These are phyloP conservation scores for Theristicus caerulescens DNA, from an alignment of 2,113 vertebrate species.

Conservation along the genomic window DNA sequence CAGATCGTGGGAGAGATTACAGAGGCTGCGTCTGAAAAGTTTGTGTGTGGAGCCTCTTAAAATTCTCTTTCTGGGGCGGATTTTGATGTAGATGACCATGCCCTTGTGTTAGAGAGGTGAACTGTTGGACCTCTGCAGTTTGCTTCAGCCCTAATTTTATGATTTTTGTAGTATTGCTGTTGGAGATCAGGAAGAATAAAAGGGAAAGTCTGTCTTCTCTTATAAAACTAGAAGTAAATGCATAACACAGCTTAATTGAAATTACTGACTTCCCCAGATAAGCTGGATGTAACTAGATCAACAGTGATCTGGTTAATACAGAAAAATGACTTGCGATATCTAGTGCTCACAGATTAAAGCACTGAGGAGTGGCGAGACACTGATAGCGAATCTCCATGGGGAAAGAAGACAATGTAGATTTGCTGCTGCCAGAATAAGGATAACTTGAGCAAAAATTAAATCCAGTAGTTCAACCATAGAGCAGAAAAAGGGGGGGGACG, in stretches of 20 bases:
- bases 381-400: rapidly evolving
- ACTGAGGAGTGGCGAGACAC: not conserved
- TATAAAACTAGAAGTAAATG: not conserved
- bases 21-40: not conserved
- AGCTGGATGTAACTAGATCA: not conserved
- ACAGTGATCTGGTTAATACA: not conserved
- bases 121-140: not conserved
- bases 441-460: not conserved
- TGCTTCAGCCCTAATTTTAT: not conserved
- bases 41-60: not conserved
- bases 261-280: slow-evolving; percentile 24
- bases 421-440: not conserved
- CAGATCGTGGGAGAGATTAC: not conserved
- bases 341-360: not conserved
- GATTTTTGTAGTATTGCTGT: not conserved
- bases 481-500: not conserved
- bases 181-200: not conserved
- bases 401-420: not conserved
- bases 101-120: not conserved
- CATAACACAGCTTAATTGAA: not conserved
- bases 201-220: not conserved
- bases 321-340: not conserved
- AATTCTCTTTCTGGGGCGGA: not conserved
- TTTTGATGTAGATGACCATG: not conserved
- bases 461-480: not conserved